Evolutionary conservation across 2,797 vertebrate genomes (phyloP).

Genomic region (Arrhamphus sclerolepis): DNA sequence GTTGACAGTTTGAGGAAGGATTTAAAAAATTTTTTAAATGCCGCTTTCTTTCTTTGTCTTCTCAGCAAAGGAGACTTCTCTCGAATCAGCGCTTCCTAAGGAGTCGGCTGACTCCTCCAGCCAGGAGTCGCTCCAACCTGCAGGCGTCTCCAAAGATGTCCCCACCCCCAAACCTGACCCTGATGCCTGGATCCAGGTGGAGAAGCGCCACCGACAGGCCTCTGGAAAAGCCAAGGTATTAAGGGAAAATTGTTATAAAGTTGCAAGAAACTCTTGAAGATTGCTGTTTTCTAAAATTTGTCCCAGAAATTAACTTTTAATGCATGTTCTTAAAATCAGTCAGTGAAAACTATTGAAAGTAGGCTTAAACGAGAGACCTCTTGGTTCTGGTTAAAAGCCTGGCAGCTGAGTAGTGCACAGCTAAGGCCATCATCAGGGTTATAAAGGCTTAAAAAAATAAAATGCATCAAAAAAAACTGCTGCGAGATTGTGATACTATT

Average conservation of each 20-base stretch:
- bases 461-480: too few relatives aligned
- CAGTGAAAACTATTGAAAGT: too few relatives aligned
- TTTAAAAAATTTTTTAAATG: too few relatives aligned
- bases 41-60: not conserved
- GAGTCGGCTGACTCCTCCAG: slow-evolving; percentile 35
- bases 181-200: slow-evolving; percentile 91
- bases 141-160: slow-evolving; percentile 68
- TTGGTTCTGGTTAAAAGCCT: too few relatives aligned
- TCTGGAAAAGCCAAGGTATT: slow-evolving; percentile 85
- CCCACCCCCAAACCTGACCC: slow-evolving; percentile 81
- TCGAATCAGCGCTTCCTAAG: slow-evolving; percentile 28
- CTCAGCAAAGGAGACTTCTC: slow-evolving; percentile 49
- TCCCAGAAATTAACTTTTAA: too few relatives aligned
- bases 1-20: slow-evolving; percentile 1
- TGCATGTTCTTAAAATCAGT: too few relatives aligned
- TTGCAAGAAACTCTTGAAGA: not conserved
- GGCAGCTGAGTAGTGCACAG: too few relatives aligned
- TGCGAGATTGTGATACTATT: too few relatives aligned
- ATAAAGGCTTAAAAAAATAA: too few relatives aligned
- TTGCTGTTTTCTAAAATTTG: not conserved
- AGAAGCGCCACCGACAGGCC: slow-evolving; percentile 83
- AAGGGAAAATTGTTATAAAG: not conserved
- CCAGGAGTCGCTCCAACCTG: slow-evolving; percentile 15
- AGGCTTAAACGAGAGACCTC: too few relatives aligned
- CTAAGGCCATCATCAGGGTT: too few relatives aligned